A percentile compares a stretch with the other conserved stretches of the same genome.
phyloP scores from a whole-genome alignment of 2,113 vertebrate species.

The Tylochromis polylepis region DNA sequence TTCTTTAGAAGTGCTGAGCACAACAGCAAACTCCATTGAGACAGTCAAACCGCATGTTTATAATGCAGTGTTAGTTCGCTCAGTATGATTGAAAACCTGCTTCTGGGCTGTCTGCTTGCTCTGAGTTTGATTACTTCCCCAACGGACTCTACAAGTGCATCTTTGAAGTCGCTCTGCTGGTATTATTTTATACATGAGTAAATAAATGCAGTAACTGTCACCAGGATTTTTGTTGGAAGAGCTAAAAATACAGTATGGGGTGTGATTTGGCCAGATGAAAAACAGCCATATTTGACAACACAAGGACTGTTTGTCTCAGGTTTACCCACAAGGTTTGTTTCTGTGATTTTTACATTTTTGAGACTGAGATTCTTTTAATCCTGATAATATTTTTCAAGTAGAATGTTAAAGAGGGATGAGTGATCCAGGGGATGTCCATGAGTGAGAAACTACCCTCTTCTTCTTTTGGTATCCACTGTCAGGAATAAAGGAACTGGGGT shows the following conservation, averaged over 20 bases:
- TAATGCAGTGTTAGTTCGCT: neutral
- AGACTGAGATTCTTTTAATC: neutral
- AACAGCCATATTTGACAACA: neutral
- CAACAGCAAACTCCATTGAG: neutral
- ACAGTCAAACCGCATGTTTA: neutral
- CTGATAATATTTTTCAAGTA: neutral
- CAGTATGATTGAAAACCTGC: slow-evolving; percentile 38
- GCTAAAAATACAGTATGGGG: neutral
- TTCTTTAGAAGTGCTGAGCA: slow-evolving; percentile 42
- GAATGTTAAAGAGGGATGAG: neutral
- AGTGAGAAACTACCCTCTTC: neutral
- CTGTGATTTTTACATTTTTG: neutral
- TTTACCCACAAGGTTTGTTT: neutral
- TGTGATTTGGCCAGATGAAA: neutral
- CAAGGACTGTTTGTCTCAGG: neutral
- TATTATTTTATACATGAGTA: slow-evolving; percentile 25
- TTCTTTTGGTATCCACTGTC: neutral
- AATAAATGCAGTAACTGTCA: slow-evolving; percentile 12
- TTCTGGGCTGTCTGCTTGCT: neutral
- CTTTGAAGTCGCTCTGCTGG: neutral
- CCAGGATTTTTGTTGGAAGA: neutral
- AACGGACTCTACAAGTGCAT: neutral
- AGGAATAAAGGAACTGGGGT: neutral
- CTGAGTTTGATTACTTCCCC: slow-evolving; percentile 25
- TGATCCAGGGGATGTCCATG: neutral